Conservation (phyloP, 2,888 invertebrate genomes). For the Griposia aprilina region DNA sequence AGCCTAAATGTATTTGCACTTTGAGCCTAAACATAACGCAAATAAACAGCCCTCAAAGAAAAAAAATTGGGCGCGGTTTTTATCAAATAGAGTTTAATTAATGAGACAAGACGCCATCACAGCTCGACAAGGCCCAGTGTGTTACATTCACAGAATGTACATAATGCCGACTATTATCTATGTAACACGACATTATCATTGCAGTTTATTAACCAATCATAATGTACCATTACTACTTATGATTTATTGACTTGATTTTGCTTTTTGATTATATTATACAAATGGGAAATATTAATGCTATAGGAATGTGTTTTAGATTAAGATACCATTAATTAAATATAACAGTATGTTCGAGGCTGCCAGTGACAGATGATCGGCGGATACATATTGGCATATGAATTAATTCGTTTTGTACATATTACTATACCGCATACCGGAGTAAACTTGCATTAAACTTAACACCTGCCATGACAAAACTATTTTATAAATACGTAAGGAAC, state of each 20-base stretch:
- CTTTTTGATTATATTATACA: slow-evolving; percentile 55
- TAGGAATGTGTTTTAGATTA: slow-evolving; percentile 50
- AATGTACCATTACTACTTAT: slow-evolving; percentile 40
- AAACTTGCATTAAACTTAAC: slow-evolving; percentile 25
- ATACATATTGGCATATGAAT: slow-evolving; percentile 23
- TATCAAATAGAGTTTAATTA: slow-evolving; percentile 21
- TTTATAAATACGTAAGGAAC: slow-evolving; percentile 37
- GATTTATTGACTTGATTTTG: slow-evolving; percentile 58
- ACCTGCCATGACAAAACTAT: slow-evolving; percentile 30
- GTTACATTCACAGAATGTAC: slow-evolving; percentile 36
- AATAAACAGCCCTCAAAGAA: slow-evolving; percentile 1
- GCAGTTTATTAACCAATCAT: slow-evolving; percentile 46
- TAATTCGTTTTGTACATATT: slow-evolving; percentile 6
- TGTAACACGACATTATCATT: slow-evolving; percentile 48
- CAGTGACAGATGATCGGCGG: slow-evolving; percentile 25
- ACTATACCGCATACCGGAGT: background rate
- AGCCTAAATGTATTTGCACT: slow-evolving; percentile 4
- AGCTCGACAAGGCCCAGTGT: slow-evolving; percentile 36
- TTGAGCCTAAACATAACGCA: background rate
- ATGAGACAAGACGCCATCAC: slow-evolving; percentile 16
- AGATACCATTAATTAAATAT: slow-evolving; percentile 44
- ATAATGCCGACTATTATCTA: slow-evolving; percentile 35
- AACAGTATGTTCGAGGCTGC: slow-evolving; percentile 28
- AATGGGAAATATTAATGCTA: slow-evolving; percentile 44
- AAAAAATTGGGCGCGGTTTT: slow-evolving; percentile 13